Evolutionary conservation across 1,140 invertebrate genomes (phyloP).

Genomic region (Potamilus streckersoni): DNA sequence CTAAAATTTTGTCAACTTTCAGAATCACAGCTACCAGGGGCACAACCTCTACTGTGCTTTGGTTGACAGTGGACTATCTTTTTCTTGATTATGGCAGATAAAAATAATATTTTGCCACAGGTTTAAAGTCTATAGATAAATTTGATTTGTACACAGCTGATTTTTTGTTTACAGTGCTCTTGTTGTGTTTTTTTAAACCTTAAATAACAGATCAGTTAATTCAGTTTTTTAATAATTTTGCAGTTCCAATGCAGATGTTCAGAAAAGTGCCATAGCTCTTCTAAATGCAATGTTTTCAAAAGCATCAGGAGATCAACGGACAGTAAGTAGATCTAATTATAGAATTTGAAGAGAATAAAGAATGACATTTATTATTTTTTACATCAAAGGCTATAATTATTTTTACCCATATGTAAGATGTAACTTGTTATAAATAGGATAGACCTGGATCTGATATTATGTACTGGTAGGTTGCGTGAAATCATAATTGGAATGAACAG

Average conservation of each 20-base stretch:
- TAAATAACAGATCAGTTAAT: neutral
- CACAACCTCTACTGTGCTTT: too few relatives aligned
- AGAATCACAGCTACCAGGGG: too few relatives aligned
- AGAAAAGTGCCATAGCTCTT: constrained; percentile 92
- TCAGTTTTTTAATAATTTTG: constrained; percentile 6
- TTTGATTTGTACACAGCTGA: neutral
- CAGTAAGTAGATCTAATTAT: constrained; percentile 57
- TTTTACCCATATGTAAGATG: too few relatives aligned
- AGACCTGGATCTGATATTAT: too few relatives aligned
- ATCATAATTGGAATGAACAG: too few relatives aligned
- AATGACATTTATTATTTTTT: too few relatives aligned
- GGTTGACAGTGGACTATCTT: neutral
- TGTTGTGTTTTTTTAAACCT: too few relatives aligned
- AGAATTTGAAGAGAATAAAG: too few relatives aligned
- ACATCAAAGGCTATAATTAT: too few relatives aligned
- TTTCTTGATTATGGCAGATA: neutral
- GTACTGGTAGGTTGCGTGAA: too few relatives aligned
- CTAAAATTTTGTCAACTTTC: too few relatives aligned
- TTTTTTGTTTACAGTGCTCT: neutral
- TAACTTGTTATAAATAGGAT: too few relatives aligned
- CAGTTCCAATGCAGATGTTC: constrained; percentile 78
- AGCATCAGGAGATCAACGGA: constrained; percentile 83
- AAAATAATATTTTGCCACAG: neutral
- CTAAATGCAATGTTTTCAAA: constrained; percentile 93
- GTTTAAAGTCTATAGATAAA: neutral